Evolutionary conservation across 2,797 vertebrate species (phyloP), one percentile per base, ranked within the genome.

Genomic region (Sphaeramia orbicularis): DNA sequence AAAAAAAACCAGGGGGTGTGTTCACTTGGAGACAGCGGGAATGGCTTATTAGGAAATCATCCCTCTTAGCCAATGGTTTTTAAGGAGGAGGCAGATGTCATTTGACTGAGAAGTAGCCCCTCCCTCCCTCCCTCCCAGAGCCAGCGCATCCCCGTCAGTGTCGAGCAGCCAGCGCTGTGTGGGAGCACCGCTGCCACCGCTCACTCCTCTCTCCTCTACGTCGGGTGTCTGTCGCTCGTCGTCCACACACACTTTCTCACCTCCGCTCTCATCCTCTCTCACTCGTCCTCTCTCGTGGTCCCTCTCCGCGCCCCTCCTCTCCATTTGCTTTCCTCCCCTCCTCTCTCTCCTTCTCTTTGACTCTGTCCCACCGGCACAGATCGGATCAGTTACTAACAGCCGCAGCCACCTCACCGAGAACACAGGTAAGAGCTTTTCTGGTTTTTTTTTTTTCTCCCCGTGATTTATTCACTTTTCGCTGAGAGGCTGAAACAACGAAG

Each of bases 51-150:
- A 92, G 86, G 78, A 89, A 94, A 90, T 90, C 88, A 88, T 90
- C 80, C 88, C 87, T 89, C 87, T 93, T 85, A 94, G 89, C 94
- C 94, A 95, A 95, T 95, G 89, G 89, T 81, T 91, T 93, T 89
- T 78, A 89, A 92, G 91, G 86, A 87, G 86, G 89, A 87, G 88
- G 91, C 87, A 92, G 90, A 93, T 94, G 93, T 94, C 90, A 93
- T 91, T 93, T 91, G 91, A 88, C 88, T 93, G 90, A 92, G 88
- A 84, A 89, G 89, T 72, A 88, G 88, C 92, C 87, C 94, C 93
- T 94, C n/a, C n/a, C n/a, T n/a, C n/a, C n/a, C n/a, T n/a, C n/a
- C n/a, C n/a, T n/a, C 91, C 92, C 58, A 60, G 71, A 84, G 80
- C 89, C 76, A 65, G 80, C 89, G 78, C 87, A 88, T 90, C 88